These are phyloP conservation scores for Aix galericulata DNA, from an alignment of 2,113 vertebrate genomes.

Conservation along the genomic window DNA sequence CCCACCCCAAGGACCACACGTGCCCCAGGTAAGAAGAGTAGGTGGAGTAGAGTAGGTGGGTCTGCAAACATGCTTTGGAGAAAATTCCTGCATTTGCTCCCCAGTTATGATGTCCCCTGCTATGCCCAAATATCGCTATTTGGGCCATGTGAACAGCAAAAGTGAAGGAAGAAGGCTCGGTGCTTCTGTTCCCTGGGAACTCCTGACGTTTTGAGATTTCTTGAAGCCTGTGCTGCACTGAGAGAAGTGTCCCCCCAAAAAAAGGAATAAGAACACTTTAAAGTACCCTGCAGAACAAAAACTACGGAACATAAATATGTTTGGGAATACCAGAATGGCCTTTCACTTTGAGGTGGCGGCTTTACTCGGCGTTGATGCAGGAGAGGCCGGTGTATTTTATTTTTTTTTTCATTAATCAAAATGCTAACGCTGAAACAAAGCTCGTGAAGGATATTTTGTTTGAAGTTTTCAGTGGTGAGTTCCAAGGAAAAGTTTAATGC, in stretches of 20 bases:
- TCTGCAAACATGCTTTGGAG: neutral
- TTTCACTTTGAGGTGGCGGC: neutral
- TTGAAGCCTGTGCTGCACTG: neutral
- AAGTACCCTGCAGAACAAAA: neutral
- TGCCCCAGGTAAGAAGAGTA: neutral
- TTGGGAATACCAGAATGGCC: neutral
- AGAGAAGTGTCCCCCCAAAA: neutral
- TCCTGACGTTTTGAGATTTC: neutral
- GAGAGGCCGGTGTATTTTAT: neutral
- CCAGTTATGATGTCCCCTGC: neutral
- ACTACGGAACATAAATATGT: neutral
- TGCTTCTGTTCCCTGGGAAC: neutral
- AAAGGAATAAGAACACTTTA: neutral
- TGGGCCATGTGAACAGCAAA: fast-evolving
- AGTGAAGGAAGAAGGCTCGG: neutral
- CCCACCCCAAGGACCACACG: neutral
- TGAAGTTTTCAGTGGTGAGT: neutral
- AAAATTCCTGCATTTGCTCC: neutral
- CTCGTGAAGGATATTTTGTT: neutral
- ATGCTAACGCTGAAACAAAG: neutral
- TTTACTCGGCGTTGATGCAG: neutral
- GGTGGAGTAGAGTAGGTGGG: neutral
- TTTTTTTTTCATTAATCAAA: neutral
- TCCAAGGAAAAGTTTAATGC: neutral
- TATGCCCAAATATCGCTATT: fast-evolving